A percentile compares a stretch with the other conserved stretches of the same genome.
phyloP scores from a whole-genome alignment of 2,797 vertebrate species.

The Xiphophorus birchmanni region DNA sequence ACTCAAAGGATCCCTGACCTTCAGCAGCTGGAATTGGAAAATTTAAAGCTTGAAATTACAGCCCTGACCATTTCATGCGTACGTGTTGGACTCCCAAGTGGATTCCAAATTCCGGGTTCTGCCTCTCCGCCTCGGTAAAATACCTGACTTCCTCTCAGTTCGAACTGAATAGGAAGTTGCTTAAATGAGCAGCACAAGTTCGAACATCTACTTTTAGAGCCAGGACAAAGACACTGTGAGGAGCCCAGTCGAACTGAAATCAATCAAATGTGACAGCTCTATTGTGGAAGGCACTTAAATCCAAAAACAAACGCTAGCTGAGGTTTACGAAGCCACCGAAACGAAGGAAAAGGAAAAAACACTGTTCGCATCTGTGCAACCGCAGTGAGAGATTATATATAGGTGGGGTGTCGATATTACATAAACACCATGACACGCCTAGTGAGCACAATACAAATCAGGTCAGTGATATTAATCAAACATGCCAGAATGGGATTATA shows the following conservation, averaged over 20 bases:
- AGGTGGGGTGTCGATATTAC: constrained; percentile 8
- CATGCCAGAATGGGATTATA: constrained; percentile 6
- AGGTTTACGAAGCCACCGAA: constrained; percentile 20
- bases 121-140: background rate
- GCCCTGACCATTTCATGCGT: background rate
- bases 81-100: background rate
- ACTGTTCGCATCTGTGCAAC: constrained; percentile 22
- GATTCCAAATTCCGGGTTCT: background rate
- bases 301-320: constrained; percentile 30
- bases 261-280: constrained; percentile 55
- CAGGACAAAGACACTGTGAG: constrained; percentile 40
- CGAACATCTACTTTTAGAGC: constrained; percentile 48
- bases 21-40: constrained; percentile 8
- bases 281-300: constrained; percentile 61
- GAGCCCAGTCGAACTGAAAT: constrained; percentile 31
- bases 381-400: constrained; percentile 6
- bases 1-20: constrained; percentile 17
- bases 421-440: constrained; percentile 17
- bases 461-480: constrained; percentile 28
- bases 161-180: constrained; percentile 36
- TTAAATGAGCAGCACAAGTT: constrained; percentile 29
- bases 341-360: constrained; percentile 57
- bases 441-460: constrained; percentile 29
- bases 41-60: constrained; percentile 17
- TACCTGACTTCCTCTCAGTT: constrained; percentile 23